Percentiles rank a stretch among this genome's conserved stretches.
Conservation (phyloP, 2,888 invertebrate species). For the Dimorphilus gyrociliatus region DNA sequence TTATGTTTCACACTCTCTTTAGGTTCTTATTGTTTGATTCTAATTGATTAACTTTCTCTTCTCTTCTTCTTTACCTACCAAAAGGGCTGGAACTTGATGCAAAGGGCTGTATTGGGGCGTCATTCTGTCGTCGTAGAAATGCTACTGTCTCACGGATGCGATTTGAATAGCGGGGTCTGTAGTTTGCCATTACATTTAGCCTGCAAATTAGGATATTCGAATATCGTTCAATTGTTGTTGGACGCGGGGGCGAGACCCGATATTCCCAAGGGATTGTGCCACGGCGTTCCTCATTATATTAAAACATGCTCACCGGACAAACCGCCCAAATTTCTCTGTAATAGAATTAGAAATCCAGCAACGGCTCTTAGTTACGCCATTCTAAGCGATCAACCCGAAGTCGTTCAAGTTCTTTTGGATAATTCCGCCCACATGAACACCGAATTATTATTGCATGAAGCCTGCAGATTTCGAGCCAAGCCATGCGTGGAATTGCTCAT, state of each 20-base stretch:
- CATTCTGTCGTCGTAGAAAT: conserved; percentile 13
- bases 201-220: conserved; percentile 52
- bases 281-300: conserved; percentile 41
- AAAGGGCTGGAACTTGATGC: conserved; percentile 53
- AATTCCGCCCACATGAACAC: conserved; percentile 38
- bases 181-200: conserved; percentile 59
- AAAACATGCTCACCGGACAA: conserved; percentile 43
- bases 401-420: conserved; percentile 11
- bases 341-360: conserved; percentile 21
- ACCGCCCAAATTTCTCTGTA: conserved; percentile 13
- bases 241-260: conserved; percentile 55
- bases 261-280: conserved; percentile 53
- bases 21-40: too few relatives aligned
- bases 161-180: conserved; percentile 54
- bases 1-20: too few relatives aligned
- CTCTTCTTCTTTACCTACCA: conserved; percentile 46
- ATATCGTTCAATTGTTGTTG: conserved; percentile 51
- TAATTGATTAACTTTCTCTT: too few relatives aligned
- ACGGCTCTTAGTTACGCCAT: conserved; percentile 31
- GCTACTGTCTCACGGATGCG: conserved; percentile 40
- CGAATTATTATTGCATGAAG: conserved; percentile 26
- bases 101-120: conserved; percentile 53
- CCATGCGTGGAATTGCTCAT: conserved; percentile 25
- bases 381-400: conserved; percentile 19
- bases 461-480: conserved; percentile 45